Base-by-base conservation (phyloP, 2,888 invertebrate species). In the Apotomis capreana region DNA sequence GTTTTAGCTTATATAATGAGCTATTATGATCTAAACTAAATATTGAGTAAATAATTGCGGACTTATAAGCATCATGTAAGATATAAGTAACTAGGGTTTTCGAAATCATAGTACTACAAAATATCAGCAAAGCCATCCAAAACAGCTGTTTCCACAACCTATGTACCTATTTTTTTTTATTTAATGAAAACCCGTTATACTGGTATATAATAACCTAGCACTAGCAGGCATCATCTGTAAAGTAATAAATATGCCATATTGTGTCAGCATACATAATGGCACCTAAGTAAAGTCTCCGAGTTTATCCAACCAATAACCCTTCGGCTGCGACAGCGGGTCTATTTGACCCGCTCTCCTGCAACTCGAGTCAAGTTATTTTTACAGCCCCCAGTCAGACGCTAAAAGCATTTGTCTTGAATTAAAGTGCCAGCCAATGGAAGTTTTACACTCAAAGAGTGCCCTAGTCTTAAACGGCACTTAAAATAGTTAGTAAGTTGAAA, bases 391-490 rank as follows among this genome's bases (percentile, higher is more conserved):
- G 81, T 80, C 78, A 83, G 77, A 77, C 81, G 84, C 86, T 91
- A 89, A 91, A 92, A 90, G 91, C 87, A 83, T 89, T 90, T 89
- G 87, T 84, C 84, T 88, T 91, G 88, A 89, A 92, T 92, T 90
- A 89, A 91, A 90, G 87, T 85, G 85, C 82, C 87, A 58, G 58
- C 13, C 51, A 86, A 86, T 91, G 86, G 87, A 87, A 88, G 83
- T 87, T 88, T 84, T 78, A 86, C 80, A 81, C 81, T 78, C 75
- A 78, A 78, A 77, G 76, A 78, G 79, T 78, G 78, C 78, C 78
- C 77, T 13, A 13, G 55, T 70, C 62, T 71, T 62, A 51, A 69
- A 65, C 15, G 58, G 61, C 63, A 69, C 63, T 44, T 15, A 13
- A 62, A 69, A 55, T 55, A 55, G 26, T 57, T 46, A 9, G 55